Evolutionary conservation across 2,113 vertebrate species (phyloP), one percentile per base, ranked within the genome.

Genomic region (Budorcas taxicolor): DNA sequence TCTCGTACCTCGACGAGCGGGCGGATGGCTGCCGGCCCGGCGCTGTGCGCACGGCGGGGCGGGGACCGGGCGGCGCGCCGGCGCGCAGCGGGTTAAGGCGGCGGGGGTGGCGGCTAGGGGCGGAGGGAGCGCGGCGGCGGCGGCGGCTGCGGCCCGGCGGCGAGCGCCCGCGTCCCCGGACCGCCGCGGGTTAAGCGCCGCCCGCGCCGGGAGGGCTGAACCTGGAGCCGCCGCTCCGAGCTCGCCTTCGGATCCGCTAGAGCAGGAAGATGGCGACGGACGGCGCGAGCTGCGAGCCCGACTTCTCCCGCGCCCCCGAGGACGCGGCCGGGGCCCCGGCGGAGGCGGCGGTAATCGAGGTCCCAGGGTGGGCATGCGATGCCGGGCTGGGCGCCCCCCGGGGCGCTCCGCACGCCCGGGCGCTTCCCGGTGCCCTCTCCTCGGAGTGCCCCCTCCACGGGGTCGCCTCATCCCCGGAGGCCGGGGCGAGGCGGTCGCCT

Each of bases 241-340:
- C 98, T 98, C 97, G 97, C 98, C 93, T 97, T 98, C 96, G 97
- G 98, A 98, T 98, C 98, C 98, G 78, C 97, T 95, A 94, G 96
- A 87, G 98, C 96, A 98, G 97, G 98, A 99, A 99, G 98, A 99
- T 99, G 99, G 99, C 99, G 99, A 99, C 99, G 94, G 98, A 98
- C 96, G 98, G 98, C 91, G 97, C 98, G 92, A 98, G 98, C 98
- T 96, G 98, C 97, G 98, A 99, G 97, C 97, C 97, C 87, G 97
- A 98, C 98, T 97, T 97, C 97, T 95, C 98, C 5, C 94, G 96
- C 74, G 94, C 40, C 67, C 93, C 94, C 45, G 98, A 98, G 81
- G 98, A 98, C 81, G 80, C 96, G 62, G 97, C 95, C 14, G 97
- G 94, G 86, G 93, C 97, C 60, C 25, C 97, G 67, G 96, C 97